A percentile compares a stretch with the other conserved stretches of the same genome.
These are phyloP conservation scores for Tachina lurida DNA, from an alignment of 2,888 invertebrate species.

Conservation along the genomic window DNA sequence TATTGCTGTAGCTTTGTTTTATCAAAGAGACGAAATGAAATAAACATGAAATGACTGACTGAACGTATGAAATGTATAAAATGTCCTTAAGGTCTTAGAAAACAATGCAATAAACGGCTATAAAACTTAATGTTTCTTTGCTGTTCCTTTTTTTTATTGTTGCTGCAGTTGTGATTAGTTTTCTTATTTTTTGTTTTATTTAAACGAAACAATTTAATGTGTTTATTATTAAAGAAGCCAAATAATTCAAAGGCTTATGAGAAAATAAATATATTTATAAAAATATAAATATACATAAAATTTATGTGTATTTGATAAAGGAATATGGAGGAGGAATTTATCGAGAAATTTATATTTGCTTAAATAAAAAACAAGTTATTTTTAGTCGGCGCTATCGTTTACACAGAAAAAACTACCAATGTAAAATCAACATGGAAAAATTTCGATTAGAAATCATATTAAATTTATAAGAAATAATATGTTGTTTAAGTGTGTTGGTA, in stretches of 20 bases:
- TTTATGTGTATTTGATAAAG: too few species aligned
- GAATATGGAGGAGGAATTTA: too few species aligned
- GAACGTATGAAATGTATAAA: slow-evolving; percentile 40
- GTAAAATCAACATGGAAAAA: too few species aligned
- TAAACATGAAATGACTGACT: slow-evolving; percentile 29
- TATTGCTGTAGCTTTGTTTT: slow-evolving; percentile 22
- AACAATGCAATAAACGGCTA: slow-evolving; percentile 66
- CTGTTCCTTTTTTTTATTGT: slow-evolving; percentile 30
- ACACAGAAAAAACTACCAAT: too few species aligned
- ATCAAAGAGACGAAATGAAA: slow-evolving; percentile 43
- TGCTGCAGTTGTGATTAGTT: background rate
- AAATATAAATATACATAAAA: too few species aligned
- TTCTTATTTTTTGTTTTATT: slow-evolving; percentile 17
- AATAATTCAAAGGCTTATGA: background rate
- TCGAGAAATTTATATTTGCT: too few species aligned
- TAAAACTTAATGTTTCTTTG: slow-evolving; percentile 52
- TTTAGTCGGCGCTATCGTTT: too few species aligned
- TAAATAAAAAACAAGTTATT: too few species aligned
- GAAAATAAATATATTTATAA: too few species aligned
- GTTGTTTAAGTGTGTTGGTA: too few species aligned
- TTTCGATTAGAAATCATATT: too few species aligned
- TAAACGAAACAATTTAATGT: slow-evolving; percentile 20
- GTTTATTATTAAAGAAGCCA: slow-evolving; percentile 29
- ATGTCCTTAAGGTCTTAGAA: slow-evolving; percentile 66
- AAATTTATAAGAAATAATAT: too few species aligned